phyloP scores from a whole-genome alignment of 2,888 invertebrate species.

The Rhabditoides inermis region DNA sequence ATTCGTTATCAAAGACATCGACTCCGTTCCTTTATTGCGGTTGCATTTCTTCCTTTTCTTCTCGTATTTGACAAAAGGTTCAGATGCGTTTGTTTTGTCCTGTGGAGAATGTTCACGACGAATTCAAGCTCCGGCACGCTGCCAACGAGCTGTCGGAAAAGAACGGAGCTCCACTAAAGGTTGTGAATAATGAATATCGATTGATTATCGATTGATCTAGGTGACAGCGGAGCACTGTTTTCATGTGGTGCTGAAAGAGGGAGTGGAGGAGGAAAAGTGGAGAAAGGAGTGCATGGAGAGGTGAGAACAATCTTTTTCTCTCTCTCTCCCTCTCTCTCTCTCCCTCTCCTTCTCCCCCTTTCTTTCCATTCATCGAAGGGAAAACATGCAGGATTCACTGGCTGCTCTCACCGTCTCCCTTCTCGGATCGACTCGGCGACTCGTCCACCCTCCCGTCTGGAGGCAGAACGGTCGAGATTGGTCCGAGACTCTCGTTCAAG shows the following conservation, averaged over 20 bases:
- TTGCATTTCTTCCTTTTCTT: too few relatives aligned
- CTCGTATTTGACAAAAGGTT: too few relatives aligned
- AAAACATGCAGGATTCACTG: background rate
- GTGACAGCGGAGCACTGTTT: slow-evolving; percentile 14
- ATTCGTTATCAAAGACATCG: too few relatives aligned
- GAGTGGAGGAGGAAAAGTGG: background rate
- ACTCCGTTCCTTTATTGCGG: too few relatives aligned
- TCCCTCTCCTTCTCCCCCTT: background rate
- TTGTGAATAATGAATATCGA: too few relatives aligned
- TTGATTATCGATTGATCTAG: slow-evolving; percentile 1
- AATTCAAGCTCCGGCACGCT: slow-evolving; percentile 8
- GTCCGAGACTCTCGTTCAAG: too few relatives aligned
- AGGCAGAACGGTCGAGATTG: background rate
- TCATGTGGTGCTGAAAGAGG: slow-evolving; percentile 10
- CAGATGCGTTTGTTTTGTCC: slow-evolving; percentile 4
- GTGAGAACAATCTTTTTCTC: too few relatives aligned
- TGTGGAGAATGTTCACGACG: slow-evolving; percentile 3
- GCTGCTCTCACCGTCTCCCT: background rate
- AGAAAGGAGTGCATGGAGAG: too few relatives aligned
- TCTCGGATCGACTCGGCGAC: too few relatives aligned
- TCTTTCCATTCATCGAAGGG: too few relatives aligned
- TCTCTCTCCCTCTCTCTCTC: background rate
- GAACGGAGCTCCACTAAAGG: too few relatives aligned
- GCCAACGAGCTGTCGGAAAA: slow-evolving; percentile 8
- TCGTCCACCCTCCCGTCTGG: too few relatives aligned